Evolutionary conservation across 23 tunicate species (phyloP).

Genomic region (Halocynthia aurantium): DNA sequence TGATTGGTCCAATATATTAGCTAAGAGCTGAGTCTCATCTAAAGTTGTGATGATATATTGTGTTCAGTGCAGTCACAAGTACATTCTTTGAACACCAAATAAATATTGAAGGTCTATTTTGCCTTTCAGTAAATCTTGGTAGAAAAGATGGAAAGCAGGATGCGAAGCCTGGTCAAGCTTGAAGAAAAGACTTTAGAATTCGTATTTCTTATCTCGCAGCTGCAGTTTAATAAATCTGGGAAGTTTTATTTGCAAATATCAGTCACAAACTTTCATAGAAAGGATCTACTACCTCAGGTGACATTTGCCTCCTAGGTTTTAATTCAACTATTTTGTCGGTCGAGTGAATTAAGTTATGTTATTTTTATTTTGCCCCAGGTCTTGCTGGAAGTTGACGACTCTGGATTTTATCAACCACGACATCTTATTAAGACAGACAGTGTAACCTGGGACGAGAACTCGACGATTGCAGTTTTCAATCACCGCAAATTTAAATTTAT

Average conservation of each 20-base stretch:
- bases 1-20: too few relatives aligned
- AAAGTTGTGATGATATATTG: too few relatives aligned
- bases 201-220: conserved; percentile 54
- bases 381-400: conserved; percentile 43
- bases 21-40: too few relatives aligned
- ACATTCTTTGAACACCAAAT: too few relatives aligned
- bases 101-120: too few relatives aligned
- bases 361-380: conserved; percentile 18
- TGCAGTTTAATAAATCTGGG: conserved; percentile 70
- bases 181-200: conserved; percentile 68
- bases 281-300: conserved; percentile 60
- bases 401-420: conserved; percentile 10
- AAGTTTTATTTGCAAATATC: conserved; percentile 47
- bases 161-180: conserved; percentile 23
- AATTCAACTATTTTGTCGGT: neutral
- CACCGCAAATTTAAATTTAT: conserved; percentile 28
- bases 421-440: conserved; percentile 35
- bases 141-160: neutral
- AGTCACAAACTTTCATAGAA: conserved; percentile 46
- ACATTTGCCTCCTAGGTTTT: neutral
- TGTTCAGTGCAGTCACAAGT: too few relatives aligned
- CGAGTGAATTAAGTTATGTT: neutral
- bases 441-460: conserved; percentile 36
- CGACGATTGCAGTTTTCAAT: conserved; percentile 27
- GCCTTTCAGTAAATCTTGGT: neutral